Evolutionary conservation across 2,888 invertebrate genomes (phyloP).

Genomic region (Sepiola atlantica): DNA sequence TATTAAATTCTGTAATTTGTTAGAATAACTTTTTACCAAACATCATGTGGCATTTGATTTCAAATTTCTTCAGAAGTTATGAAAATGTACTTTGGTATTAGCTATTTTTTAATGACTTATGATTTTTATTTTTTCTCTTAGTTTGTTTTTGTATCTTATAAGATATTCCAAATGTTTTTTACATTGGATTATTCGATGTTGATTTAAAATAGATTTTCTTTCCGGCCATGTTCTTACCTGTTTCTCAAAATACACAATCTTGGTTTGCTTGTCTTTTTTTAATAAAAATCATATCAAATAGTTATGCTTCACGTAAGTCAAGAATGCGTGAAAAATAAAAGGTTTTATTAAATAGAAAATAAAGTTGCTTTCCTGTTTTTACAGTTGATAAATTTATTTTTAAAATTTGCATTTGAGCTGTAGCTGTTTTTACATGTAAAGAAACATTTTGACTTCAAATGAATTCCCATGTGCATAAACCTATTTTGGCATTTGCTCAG

Average conservation of each 20-base stretch:
- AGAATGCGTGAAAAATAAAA: too few species aligned
- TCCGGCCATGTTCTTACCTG: neutral
- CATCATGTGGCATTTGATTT: neutral
- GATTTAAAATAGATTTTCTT: neutral
- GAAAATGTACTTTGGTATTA: neutral
- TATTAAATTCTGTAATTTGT: too few species aligned
- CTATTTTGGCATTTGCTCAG: neutral
- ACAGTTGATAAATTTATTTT: neutral
- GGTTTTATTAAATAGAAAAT: too few species aligned
- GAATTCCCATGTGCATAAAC: neutral
- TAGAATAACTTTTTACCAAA: too few species aligned
- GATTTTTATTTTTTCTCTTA: neutral
- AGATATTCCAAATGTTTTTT: neutral
- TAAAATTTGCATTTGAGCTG: conserved; percentile 13
- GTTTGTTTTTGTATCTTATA: neutral
- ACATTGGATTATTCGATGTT: neutral
- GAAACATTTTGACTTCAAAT: neutral
- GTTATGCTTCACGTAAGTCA: too few species aligned
- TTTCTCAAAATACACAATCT: neutral
- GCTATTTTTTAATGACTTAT: neutral
- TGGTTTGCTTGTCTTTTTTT: neutral
- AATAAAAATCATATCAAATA: too few species aligned
- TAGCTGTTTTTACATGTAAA: neutral
- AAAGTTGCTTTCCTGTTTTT: neutral
- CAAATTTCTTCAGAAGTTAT: neutral